Percentiles rank a stretch among this genome's conserved stretches.
Conservation (phyloP, 2,113 vertebrate species). For the Hippotragus niger region DNA sequence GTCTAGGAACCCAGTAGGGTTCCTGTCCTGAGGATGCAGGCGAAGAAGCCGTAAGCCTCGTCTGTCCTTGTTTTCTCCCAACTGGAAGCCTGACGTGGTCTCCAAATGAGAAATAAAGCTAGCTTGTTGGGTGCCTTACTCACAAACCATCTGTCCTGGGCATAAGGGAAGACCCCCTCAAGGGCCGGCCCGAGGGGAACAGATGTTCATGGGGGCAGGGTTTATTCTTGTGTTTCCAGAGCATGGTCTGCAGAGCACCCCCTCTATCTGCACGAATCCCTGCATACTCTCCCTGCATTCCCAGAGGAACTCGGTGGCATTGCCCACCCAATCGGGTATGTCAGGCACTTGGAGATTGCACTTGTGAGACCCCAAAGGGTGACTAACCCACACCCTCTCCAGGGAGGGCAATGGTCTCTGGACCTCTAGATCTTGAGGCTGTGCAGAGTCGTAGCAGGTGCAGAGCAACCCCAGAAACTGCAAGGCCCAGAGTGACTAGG, state of each 20-base stretch:
- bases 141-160: background rate
- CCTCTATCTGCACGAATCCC: background rate
- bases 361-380: background rate
- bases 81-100: background rate
- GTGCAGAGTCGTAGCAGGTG: background rate
- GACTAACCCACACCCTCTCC: background rate
- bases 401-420: background rate
- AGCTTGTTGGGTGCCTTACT: background rate
- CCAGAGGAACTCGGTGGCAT: fast-evolving
- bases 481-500: background rate
- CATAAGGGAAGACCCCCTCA: background rate
- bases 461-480: background rate
- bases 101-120: background rate
- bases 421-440: background rate
- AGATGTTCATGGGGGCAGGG: background rate
- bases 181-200: background rate
- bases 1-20: background rate
- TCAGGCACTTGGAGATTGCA: background rate
- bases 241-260: background rate
- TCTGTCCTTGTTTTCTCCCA: background rate
- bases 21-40: background rate
- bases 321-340: fast-evolving
- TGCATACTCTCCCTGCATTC: background rate
- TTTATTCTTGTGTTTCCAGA: background rate
- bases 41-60: fast-evolving